phyloP scores from a whole-genome alignment of 1,140 invertebrate species.

The Popillia japonica region DNA sequence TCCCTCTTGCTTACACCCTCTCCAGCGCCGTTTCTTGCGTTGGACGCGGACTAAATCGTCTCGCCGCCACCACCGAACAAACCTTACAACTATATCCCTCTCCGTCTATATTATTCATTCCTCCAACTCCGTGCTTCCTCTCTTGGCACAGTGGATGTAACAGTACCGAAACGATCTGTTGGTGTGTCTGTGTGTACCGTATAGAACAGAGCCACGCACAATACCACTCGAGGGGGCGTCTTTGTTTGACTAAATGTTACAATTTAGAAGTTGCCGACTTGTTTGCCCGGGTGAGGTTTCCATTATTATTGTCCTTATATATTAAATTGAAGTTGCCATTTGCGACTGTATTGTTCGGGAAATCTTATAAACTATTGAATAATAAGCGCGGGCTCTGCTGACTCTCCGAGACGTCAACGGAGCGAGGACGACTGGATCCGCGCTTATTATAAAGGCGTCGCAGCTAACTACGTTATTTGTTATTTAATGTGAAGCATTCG shows the following conservation, averaged over 20 bases:
- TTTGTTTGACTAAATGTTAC: constrained; percentile 61
- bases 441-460: not conserved
- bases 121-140: not conserved
- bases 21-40: constrained; percentile 25
- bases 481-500: constrained; percentile 1
- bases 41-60: not conserved
- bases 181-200: constrained; percentile 25
- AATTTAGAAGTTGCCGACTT: constrained; percentile 61
- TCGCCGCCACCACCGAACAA: constrained; percentile 31
- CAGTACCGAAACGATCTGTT: constrained; percentile 4
- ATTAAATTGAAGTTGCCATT: constrained; percentile 59
- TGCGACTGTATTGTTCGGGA: constrained; percentile 55
- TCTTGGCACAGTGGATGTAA: not conserved
- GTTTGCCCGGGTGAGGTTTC: constrained; percentile 58
- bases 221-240: constrained; percentile 55
- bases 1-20: constrained; percentile 40
- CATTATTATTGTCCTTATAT: constrained; percentile 53
- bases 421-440: not conserved
- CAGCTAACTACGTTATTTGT: constrained; percentile 10
- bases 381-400: constrained; percentile 44
- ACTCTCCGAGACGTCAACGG: not conserved
- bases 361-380: constrained; percentile 58
- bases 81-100: constrained; percentile 31
- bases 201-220: constrained; percentile 44
- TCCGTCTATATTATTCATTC: not conserved